A percentile compares a stretch with the other conserved stretches of the same genome.
These are phyloP conservation scores for Telmatherina bonti DNA, from an alignment of 2,797 vertebrate species.

Conservation along the genomic window DNA sequence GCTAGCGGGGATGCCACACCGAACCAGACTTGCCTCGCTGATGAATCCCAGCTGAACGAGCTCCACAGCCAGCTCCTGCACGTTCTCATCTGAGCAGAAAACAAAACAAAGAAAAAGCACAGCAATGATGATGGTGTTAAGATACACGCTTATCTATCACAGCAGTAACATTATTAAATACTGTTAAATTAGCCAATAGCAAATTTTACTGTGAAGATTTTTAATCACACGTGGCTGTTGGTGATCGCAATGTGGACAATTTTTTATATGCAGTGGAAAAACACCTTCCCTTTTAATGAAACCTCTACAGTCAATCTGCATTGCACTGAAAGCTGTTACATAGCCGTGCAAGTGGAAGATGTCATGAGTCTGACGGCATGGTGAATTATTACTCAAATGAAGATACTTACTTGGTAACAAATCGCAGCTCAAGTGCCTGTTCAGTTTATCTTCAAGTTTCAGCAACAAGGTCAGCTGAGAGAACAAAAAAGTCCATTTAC, in stretches of 20 bases:
- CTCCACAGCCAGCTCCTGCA: conserved; percentile 95
- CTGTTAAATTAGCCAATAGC: too few species aligned
- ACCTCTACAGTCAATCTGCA: neutral
- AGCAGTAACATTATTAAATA: too few species aligned
- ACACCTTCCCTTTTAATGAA: too few species aligned
- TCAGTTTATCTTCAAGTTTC: conserved; percentile 98
- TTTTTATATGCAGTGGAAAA: too few species aligned
- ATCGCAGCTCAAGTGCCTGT: conserved; percentile 98
- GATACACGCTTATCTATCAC: neutral
- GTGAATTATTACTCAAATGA: neutral
- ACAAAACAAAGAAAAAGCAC: neutral
- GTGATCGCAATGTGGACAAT: too few species aligned
- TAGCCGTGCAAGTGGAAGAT: neutral
- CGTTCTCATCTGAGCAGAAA: conserved; percentile 91
- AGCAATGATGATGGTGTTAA: neutral
- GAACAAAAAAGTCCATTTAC: neutral
- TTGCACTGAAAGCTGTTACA: neutral
- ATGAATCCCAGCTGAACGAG: conserved; percentile 98
- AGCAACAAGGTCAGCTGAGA: conserved; percentile 92
- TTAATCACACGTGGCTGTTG: too few species aligned
- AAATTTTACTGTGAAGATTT: too few species aligned
- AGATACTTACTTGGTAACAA: conserved; percentile 87
- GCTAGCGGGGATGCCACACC: neutral
- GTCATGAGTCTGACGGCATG: neutral
- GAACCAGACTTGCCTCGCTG: conserved; percentile 90